Percentiles rank a stretch among this genome's conserved stretches.
Evolutionary conservation across 2,888 invertebrate genomes (phyloP).

Genomic region (Eilema griseolum): DNA sequence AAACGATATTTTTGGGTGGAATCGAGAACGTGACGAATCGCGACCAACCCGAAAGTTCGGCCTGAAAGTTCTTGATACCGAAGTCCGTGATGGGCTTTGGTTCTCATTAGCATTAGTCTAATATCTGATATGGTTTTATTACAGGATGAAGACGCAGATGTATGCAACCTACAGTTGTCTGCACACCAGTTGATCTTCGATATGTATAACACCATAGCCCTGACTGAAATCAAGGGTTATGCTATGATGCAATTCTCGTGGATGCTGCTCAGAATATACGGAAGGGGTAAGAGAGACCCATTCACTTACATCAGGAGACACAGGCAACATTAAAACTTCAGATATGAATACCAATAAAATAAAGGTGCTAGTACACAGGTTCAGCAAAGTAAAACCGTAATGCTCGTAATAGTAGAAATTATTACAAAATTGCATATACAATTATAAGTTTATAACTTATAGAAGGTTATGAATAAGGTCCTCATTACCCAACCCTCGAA

Average conservation of each 20-base stretch:
- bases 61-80: not conserved
- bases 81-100: not conserved
- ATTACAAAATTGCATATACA: too few species aligned
- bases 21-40: too few species aligned
- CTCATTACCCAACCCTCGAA: not conserved
- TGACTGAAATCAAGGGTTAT: constrained; percentile 95
- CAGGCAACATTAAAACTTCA: not conserved
- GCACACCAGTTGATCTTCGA: constrained; percentile 94
- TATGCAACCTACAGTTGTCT: constrained; percentile 92
- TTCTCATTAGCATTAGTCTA: not conserved
- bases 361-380: too few species aligned
- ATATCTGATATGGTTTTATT: constrained; percentile 43
- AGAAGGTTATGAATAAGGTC: not conserved
- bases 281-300: constrained; percentile 87
- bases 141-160: constrained; percentile 89
- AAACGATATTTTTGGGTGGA: too few species aligned
- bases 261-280: constrained; percentile 92
- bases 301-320: not conserved
- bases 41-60: not conserved
- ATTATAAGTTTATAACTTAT: not conserved
- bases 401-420: too few species aligned
- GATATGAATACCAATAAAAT: too few species aligned
- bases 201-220: constrained; percentile 92
- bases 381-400: too few species aligned
- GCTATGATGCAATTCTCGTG: constrained; percentile 96